Percentiles rank a stretch among this genome's conserved stretches.
Conservation (phyloP, 2,113 vertebrate genomes). For the Cervus canadensis region DNA sequence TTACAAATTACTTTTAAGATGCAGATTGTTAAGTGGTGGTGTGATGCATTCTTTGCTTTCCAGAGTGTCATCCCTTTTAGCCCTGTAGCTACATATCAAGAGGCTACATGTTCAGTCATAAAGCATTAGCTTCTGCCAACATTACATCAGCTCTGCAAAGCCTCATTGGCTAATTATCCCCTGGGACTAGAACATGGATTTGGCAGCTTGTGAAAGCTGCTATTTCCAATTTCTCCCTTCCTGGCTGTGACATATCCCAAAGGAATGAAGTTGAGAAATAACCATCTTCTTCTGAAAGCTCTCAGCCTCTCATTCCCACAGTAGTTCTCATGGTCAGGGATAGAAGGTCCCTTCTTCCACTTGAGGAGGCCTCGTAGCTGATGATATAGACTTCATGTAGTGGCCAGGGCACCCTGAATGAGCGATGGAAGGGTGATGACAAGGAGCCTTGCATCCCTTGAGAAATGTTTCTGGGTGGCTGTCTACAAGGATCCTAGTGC, state of each 20-base stretch:
- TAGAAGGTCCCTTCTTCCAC: conserved; percentile 3
- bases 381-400: not conserved
- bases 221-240: conserved; percentile 71
- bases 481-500: not conserved
- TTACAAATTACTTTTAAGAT: conserved; percentile 55
- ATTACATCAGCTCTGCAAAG: conserved; percentile 70
- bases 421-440: not conserved
- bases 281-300: conserved; percentile 56
- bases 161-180: conserved; percentile 67
- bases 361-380: not conserved
- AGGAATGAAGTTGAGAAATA: conserved; percentile 77
- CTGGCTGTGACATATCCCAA: conserved; percentile 71
- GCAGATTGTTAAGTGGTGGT: conserved; percentile 57
- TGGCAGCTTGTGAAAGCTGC: conserved; percentile 73
- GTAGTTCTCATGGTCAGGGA: conserved; percentile 58
- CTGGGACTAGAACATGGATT: conserved; percentile 58
- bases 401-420: not conserved
- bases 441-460: not conserved
- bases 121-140: conserved; percentile 62
- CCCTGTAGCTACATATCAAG: conserved; percentile 67
- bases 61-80: conserved; percentile 62
- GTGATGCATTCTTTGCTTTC: conserved; percentile 50
- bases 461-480: not conserved
- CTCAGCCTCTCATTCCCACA: conserved; percentile 67
- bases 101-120: conserved; percentile 65